Percentiles rank a stretch among this genome's conserved stretches.
Evolutionary conservation across 2,888 invertebrate genomes (phyloP).

Genomic region (Drosophila hamatofila): DNA sequence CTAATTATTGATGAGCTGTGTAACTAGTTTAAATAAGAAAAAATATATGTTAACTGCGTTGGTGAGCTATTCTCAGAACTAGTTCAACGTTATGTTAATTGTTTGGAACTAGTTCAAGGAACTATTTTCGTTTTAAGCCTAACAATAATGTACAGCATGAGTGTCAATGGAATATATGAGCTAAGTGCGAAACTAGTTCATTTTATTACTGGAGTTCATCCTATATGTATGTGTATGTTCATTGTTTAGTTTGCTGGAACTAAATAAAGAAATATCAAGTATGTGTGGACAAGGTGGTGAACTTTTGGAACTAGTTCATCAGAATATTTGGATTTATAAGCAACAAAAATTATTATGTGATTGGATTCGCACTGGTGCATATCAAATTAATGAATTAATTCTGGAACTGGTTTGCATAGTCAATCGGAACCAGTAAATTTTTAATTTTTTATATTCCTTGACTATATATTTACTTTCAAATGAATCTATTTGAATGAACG

Average conservation of each 20-base stretch:
- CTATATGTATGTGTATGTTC: background rate
- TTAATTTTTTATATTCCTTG: background rate
- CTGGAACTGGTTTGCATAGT: conserved; percentile 3
- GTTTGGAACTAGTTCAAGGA: background rate
- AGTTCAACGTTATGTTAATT: no score
- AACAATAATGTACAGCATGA: background rate
- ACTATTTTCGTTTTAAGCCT: background rate
- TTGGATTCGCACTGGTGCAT: background rate
- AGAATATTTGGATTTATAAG: background rate
- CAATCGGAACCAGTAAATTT: background rate
- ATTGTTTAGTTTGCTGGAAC: background rate
- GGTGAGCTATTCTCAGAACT: background rate
- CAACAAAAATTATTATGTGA: background rate
- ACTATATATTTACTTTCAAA: background rate
- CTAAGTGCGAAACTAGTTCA: background rate
- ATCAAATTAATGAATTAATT: background rate
- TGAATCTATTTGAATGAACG: conserved; percentile 15
- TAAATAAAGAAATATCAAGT: background rate
- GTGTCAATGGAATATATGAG: background rate
- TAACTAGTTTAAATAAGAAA: background rate
- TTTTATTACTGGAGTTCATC: background rate
- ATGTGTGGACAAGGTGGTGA: background rate
- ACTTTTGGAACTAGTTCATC: background rate
- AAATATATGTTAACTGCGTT: background rate
- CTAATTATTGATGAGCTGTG: background rate